Percentiles rank a stretch among this genome's conserved stretches.
phyloP scores from a whole-genome alignment of 2,113 vertebrate species.

The Micromys minutus region DNA sequence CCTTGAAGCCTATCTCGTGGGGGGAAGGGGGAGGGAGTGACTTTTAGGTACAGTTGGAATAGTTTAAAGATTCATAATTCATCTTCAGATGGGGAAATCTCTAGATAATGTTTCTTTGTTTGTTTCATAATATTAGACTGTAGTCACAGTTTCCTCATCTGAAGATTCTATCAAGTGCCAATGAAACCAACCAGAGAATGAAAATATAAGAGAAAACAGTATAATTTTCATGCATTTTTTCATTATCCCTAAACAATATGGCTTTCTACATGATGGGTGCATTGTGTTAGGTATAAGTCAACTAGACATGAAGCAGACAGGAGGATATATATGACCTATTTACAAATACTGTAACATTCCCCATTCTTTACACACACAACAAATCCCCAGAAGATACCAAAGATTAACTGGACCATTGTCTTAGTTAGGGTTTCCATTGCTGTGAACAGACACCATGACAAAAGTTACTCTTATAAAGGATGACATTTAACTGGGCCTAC shows the following conservation, averaged over 20 bases:
- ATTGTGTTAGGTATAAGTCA: background rate
- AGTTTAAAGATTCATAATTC: background rate
- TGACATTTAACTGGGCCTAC: no score
- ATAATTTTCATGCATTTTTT: background rate
- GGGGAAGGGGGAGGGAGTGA: accelerated
- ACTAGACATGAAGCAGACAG: background rate
- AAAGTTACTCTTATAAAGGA: no score
- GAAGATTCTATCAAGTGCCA: background rate
- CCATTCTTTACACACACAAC: no score
- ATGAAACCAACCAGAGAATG: background rate
- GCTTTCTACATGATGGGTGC: background rate
- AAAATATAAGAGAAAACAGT: background rate
- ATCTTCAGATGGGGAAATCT: background rate
- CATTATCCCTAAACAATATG: background rate
- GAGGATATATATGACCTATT: background rate
- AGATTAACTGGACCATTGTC: background rate
- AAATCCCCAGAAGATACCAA: background rate
- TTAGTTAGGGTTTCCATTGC: no score
- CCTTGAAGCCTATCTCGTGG: background rate
- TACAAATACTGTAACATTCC: background rate
- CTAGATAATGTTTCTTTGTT: background rate
- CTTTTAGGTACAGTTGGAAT: background rate
- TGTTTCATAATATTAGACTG: background rate
- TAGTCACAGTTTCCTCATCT: background rate
- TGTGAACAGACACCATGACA: no score